These are phyloP conservation scores for Pomatostomus ruficeps DNA, from an alignment of 2,113 vertebrate species.

Conservation along the genomic window DNA sequence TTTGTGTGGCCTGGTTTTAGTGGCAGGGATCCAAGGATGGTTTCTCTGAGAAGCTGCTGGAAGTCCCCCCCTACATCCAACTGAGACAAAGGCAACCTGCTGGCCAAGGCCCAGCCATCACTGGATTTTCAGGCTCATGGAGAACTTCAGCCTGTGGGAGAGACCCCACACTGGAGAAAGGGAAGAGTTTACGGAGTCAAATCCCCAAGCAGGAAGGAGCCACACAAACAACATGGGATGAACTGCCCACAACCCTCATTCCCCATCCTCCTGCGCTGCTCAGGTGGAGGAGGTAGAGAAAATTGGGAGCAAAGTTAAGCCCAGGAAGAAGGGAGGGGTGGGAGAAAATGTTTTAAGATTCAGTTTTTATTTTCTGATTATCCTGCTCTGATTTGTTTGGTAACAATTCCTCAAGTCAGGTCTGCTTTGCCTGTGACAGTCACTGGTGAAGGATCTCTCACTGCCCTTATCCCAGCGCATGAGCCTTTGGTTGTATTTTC, in stretches of 20 bases:
- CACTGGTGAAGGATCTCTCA: neutral
- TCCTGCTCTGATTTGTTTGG: neutral
- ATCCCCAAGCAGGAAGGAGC: neutral
- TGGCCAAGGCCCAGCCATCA: neutral
- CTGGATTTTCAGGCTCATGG: neutral
- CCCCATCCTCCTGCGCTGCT: neutral
- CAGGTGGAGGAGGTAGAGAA: neutral
- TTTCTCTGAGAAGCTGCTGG: neutral
- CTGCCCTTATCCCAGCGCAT: neutral
- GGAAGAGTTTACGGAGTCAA: neutral
- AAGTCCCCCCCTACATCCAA: neutral
- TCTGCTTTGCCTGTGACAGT: neutral
- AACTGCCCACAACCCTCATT: neutral
- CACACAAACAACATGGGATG: rapidly evolving
- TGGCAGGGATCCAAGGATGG: neutral
- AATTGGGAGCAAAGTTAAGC: neutral
- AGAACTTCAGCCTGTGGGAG: neutral
- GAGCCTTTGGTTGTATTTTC: neutral
- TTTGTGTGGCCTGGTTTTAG: neutral
- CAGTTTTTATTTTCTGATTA: neutral
- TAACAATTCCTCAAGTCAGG: neutral
- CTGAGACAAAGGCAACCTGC: neutral
- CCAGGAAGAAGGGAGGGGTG: neutral
- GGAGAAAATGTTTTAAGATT: neutral
- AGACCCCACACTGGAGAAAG: neutral